Evolutionary conservation across 1,140 invertebrate species (phyloP).

Genomic region (Micrasema minimum): DNA sequence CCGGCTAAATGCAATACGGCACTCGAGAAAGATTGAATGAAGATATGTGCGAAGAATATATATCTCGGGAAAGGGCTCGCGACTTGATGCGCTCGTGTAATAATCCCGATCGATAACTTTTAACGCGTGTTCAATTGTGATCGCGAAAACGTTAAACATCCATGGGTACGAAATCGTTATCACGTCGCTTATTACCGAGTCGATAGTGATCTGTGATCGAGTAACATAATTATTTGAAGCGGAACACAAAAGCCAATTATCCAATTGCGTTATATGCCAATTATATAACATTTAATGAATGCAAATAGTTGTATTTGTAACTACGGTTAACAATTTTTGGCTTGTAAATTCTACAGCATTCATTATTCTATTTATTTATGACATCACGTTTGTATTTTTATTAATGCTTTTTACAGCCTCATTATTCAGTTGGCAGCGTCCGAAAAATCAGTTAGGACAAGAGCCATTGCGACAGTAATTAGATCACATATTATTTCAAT

Average conservation of each 20-base stretch:
- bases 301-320: background rate
- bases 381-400: constrained; percentile 7
- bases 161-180: too few species aligned
- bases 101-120: too few species aligned
- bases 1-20: too few species aligned
- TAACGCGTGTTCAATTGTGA: too few species aligned
- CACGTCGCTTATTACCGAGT: too few species aligned
- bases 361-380: constrained; percentile 23
- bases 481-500: background rate
- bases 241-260: background rate
- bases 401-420: background rate
- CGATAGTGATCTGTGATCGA: too few species aligned
- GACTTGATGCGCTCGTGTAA: too few species aligned
- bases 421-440: constrained; percentile 6
- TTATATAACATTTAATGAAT: constrained; percentile 3
- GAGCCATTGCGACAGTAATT: background rate
- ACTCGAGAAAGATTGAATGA: too few species aligned
- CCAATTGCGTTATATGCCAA: constrained; percentile 1
- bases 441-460: background rate
- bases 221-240: constrained; percentile 1
- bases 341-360: background rate
- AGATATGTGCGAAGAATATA: too few species aligned
- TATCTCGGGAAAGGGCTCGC: too few species aligned
- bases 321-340: too few species aligned
- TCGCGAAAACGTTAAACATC: too few species aligned